Conservation (phyloP, 2,797 vertebrate species). For the Argya squamiceps region DNA sequence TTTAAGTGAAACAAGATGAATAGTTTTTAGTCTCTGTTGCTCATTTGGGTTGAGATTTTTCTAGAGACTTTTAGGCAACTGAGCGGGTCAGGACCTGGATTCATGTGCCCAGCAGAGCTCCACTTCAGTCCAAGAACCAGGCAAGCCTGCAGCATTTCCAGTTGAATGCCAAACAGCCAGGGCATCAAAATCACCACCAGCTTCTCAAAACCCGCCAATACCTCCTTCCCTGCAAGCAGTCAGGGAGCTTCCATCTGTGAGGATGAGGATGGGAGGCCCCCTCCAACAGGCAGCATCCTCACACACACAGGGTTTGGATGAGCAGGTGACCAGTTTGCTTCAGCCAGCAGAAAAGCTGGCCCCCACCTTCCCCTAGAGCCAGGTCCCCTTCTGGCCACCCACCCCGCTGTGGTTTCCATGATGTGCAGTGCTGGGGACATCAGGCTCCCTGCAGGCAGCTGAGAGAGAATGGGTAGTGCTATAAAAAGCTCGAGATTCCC, state of each 20-base stretch:
- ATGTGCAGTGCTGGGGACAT: not conserved
- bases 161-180: not conserved
- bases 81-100: not conserved
- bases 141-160: not conserved
- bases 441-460: not conserved
- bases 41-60: not conserved
- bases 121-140: not conserved
- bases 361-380: not conserved
- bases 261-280: not conserved
- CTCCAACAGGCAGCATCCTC: not conserved
- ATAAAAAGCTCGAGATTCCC: constrained; percentile 32
- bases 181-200: not conserved
- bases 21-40: not conserved
- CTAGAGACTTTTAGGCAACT: not conserved
- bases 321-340: not conserved
- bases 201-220: not conserved
- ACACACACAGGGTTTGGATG: not conserved
- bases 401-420: not conserved
- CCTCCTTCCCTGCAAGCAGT: not conserved
- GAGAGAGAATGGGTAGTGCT: not conserved
- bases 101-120: not conserved
- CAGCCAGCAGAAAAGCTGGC: not conserved
- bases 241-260: not conserved
- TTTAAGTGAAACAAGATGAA: not conserved
- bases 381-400: not conserved